A percentile compares a stretch with the other conserved stretches of the same genome.
phyloP scores from a whole-genome alignment of 2,113 vertebrate species.

The Alexandromys fortis region DNA sequence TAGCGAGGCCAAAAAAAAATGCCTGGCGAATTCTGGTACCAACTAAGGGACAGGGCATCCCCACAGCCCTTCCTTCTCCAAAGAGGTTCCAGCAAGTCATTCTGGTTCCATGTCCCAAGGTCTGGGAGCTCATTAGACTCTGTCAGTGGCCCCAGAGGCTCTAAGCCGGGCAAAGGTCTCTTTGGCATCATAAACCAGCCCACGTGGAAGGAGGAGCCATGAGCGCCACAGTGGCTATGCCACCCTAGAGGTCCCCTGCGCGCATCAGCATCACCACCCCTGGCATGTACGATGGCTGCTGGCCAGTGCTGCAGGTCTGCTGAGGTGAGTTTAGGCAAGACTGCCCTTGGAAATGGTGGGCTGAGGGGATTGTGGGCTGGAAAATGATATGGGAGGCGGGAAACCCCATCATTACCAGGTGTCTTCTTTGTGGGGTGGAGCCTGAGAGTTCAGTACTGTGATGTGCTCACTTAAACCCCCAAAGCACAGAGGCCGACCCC shows the following conservation, averaged over 20 bases:
- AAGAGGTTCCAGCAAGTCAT: not conserved
- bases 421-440: not conserved
- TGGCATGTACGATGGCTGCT: not conserved
- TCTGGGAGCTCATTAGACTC: not conserved
- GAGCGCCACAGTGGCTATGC: not conserved
- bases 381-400: not conserved
- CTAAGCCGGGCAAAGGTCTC: slow-evolving; percentile 50
- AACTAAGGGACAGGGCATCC: not conserved
- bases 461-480: not conserved
- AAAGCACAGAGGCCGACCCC: not conserved
- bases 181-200: not conserved
- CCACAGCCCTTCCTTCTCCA: not conserved
- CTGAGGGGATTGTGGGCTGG: not conserved
- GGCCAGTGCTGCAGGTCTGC: not conserved
- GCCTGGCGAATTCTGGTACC: not conserved
- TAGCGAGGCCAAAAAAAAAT: not conserved
- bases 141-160: not conserved
- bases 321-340: slow-evolving; percentile 3
- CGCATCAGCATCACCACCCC: not conserved
- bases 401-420: rapidly evolving
- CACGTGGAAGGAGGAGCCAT: not conserved
- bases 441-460: not conserved
- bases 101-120: not conserved
- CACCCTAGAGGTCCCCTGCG: not conserved
- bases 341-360: not conserved